Conservation (phyloP, 2,797 vertebrate genomes). For the Bufotes viridis region DNA sequence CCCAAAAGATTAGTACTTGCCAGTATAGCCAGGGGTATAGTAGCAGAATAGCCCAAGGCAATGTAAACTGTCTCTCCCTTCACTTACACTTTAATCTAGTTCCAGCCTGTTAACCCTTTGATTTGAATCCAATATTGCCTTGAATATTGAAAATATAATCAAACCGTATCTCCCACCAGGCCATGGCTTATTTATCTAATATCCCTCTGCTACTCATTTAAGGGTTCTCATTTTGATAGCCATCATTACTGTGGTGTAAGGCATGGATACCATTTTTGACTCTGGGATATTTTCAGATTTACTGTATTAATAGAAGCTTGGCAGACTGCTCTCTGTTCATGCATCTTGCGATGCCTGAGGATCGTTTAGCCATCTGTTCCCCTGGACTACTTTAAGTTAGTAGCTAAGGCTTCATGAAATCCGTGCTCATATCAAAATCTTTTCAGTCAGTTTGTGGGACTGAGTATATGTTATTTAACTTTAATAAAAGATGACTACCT, state of each 20-base stretch:
- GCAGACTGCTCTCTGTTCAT: slow-evolving; percentile 18
- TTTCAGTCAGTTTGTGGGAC: background rate
- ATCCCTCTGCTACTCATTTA: background rate
- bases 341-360: slow-evolving; percentile 8
- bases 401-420: background rate
- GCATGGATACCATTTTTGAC: slow-evolving; percentile 7
- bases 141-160: background rate
- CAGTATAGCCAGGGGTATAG: background rate
- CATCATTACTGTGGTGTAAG: background rate
- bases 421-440: background rate
- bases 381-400: background rate
- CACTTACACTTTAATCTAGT: too few species aligned
- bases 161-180: background rate
- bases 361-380: slow-evolving; percentile 14
- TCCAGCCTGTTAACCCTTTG: too few species aligned
- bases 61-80: too few species aligned
- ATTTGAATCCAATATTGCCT: background rate
- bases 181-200: background rate
- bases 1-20: too few species aligned
- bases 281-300: slow-evolving; percentile 12
- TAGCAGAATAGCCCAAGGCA: background rate
- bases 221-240: background rate
- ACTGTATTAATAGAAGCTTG: background rate
- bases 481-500: background rate
- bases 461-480: background rate